Conservation (phyloP, 2,113 vertebrate genomes). For the Brachirus orientalis region DNA sequence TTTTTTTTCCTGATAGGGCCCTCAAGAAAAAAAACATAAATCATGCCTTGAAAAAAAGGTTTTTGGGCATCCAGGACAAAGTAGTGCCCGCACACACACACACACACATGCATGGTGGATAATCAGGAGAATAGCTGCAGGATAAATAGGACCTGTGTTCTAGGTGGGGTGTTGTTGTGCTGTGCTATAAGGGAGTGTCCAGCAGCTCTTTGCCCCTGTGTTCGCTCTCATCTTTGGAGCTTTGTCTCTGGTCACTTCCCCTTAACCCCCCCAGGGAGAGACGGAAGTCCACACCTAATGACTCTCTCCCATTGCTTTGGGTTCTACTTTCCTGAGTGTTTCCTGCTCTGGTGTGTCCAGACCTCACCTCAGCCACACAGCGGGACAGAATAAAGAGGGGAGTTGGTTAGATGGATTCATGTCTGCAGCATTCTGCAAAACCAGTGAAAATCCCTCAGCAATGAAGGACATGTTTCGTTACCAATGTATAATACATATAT, state of each 20-base stretch:
- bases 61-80: not conserved
- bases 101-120: not conserved
- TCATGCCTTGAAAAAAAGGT: not conserved
- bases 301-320: slow-evolving; percentile 32
- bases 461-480: not conserved
- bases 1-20: not conserved
- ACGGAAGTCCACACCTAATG: slow-evolving; percentile 67
- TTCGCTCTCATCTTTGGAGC: slow-evolving; percentile 68
- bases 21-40: not conserved
- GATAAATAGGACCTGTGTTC: slow-evolving; percentile 11
- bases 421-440: too few species aligned
- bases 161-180: slow-evolving; percentile 39
- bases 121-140: too few species aligned
- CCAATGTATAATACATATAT: not conserved
- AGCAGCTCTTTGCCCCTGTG: slow-evolving; percentile 51
- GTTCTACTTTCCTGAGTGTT: slow-evolving; percentile 59
- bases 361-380: slow-evolving; percentile 23
- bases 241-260: slow-evolving; percentile 65
- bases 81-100: not conserved
- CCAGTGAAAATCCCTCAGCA: not conserved
- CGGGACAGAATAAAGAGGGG: slow-evolving; percentile 23
- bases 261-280: slow-evolving; percentile 58
- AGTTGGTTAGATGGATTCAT: too few species aligned
- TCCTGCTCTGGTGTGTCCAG: slow-evolving; percentile 57
- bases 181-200: slow-evolving; percentile 42